Base-by-base conservation (phyloP, 2,888 invertebrate genomes). In the Trachelus troglodyta region DNA sequence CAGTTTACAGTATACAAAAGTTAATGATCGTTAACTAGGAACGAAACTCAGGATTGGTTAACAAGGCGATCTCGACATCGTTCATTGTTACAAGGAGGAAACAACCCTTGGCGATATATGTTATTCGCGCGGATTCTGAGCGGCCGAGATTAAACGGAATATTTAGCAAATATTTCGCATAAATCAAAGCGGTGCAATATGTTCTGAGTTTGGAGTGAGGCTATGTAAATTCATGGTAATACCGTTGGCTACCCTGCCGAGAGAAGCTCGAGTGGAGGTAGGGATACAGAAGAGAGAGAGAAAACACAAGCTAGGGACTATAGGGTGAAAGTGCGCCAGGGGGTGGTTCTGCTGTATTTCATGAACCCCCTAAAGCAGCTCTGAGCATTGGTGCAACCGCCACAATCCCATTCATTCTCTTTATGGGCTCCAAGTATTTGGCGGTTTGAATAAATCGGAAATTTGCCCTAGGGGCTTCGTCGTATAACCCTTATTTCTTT, bases 151-250 rank as follows among this genome's bases (percentile, higher is more conserved):
- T 89, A 89, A 88, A 87, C 88, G 83, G 84, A 87, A 89, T 89
- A 89, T 90, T 90, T 90, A 90, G 89, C 89, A 88, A 90, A 90
- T 90, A 89, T 90, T 89, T 89, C 90, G 86, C 89, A 89, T 90
- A 89, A 90, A 90, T 90, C 90, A 90, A 89, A 90, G 88, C 87
- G 80, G 79, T 86, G 89, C 89, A 90, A 90, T 90, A 90, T 90
- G 90, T 89, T 89, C 85, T 79, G 84, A 85, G 88, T 84, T 86
- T 82, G 84, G 85, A 85, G 86, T 85, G 84, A 85, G 85, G 85
- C 89, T 90, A 90, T 90, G 90, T 89, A 90, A 90, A 90, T 90
- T 90, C 90, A 90, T 90, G 90, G 88, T 90, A 90, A 90, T 90
- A 86, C 85, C 86, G 82, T 83, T 75, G 87, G 87, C 87, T 87